Evolutionary conservation across 2,888 invertebrate species (phyloP), one percentile per base, ranked within the genome.

Genomic region (Euclidia mi): DNA sequence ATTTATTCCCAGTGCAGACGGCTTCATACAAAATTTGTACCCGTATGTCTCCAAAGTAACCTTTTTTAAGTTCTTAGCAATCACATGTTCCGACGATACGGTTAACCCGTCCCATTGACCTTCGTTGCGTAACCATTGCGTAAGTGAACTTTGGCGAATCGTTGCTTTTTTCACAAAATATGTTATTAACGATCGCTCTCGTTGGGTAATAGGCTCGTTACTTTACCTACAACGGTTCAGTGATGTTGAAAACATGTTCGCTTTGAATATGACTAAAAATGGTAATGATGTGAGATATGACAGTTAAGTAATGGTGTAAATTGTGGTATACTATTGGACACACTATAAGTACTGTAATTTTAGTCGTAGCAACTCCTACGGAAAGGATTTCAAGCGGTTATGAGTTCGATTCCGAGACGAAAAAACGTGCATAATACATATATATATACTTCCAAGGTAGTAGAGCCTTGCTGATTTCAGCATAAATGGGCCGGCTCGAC

Each of bases 21-120:
- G 15, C 2, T 6, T n/a, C n/a, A n/a, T n/a, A n/a, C n/a, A 48
- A 0, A 20, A 37, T 31, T 15, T 2, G 1, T 3, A 14, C 1
- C 49, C 42, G 44, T 69, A 45, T 69, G 43, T 68, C 61, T 62
- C 0, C 17, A 12, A 2, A 2, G 0, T 31, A 51, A 49, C 43
- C 48, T 43, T 60, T 20, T 60, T 66, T 62, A 25, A 62, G 52
- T 43, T 45, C 31, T 46, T 42, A 65, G 48, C 46, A 65, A 66
- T 52, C 40, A 20, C 15, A 43, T 31, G n/a, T 28, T 53, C 43
- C 40, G 43, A 41, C 28, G 29, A 49, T 50, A 45, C 42, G 42
- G 31, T 46, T 49, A 64, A 52, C 25, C 40, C 37, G 20, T 47
- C 11, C 32, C 11, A 15, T 46, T 49, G 49, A 56, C 55, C 50